These are phyloP conservation scores for Fukomys damarensis DNA, from an alignment of 2,113 vertebrate genomes.

Conservation along the genomic window DNA sequence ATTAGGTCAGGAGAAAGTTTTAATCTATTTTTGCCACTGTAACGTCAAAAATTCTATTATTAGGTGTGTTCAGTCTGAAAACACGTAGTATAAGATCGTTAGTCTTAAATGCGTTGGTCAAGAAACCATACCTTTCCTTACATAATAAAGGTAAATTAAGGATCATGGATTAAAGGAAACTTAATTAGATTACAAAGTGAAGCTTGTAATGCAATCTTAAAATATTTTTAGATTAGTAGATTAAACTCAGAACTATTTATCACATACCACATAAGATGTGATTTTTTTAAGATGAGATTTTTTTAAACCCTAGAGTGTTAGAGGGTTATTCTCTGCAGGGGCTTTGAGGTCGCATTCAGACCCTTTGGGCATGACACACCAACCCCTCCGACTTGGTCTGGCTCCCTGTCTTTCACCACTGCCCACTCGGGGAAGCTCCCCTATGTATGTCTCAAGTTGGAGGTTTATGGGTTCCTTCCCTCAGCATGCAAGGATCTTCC, in stretches of 20 bases:
- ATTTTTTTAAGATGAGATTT: slow-evolving; percentile 3
- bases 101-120: neutral
- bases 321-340: neutral
- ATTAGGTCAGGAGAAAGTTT: slow-evolving; percentile 70
- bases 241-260: neutral
- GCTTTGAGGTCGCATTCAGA: neutral
- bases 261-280: neutral
- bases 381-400: neutral
- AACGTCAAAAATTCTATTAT: slow-evolving; percentile 60
- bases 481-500: neutral
- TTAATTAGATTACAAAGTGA: slow-evolving; percentile 34
- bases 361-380: neutral
- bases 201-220: neutral
- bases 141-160: neutral
- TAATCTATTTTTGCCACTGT: slow-evolving; percentile 65
- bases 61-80: slow-evolving; percentile 54
- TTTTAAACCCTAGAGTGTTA: neutral
- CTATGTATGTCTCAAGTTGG: neutral
- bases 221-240: too few relatives aligned
- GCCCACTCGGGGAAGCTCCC: neutral
- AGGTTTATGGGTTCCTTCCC: neutral
- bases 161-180: neutral
- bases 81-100: slow-evolving; percentile 31
- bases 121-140: neutral
- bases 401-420: neutral